Conservation (phyloP, 1,140 invertebrate species). For the Calycopis cecrops region DNA sequence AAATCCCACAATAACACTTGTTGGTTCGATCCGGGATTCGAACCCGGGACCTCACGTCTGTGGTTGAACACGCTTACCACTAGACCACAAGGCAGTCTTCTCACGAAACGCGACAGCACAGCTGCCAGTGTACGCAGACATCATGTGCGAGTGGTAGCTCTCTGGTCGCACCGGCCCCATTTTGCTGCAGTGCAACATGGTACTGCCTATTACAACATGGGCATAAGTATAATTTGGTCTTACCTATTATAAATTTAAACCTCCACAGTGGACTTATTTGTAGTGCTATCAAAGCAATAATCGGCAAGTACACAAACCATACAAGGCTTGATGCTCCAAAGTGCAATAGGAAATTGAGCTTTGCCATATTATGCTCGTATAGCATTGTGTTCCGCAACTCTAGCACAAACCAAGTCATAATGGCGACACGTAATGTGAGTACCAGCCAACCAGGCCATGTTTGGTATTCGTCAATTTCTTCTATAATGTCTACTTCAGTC, state of each 20-base stretch:
- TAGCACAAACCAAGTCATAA: slow-evolving; percentile 96
- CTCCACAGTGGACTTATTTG: slow-evolving; percentile 96
- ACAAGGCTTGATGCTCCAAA: slow-evolving; percentile 97
- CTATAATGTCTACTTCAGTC: slow-evolving; percentile 96
- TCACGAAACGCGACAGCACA: too few species aligned
- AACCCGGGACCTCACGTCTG: too few species aligned
- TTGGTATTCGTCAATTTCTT: slow-evolving; percentile 97
- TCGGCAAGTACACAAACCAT: slow-evolving; percentile 98
- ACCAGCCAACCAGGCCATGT: slow-evolving; percentile 97
- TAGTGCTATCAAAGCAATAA: slow-evolving; percentile 93
- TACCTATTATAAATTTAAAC: slow-evolving; percentile 94
- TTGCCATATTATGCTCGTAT: slow-evolving; percentile 93
- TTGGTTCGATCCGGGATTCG: too few species aligned
- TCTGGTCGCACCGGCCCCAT: too few species aligned
- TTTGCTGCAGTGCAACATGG: not conserved
- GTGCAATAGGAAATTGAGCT: slow-evolving; percentile 94
- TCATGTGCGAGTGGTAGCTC: too few species aligned
- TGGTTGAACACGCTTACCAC: too few species aligned
- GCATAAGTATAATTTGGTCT: slow-evolving; percentile 48
- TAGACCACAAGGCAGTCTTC: too few species aligned
- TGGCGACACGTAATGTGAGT: slow-evolving; percentile 87
- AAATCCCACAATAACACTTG: too few species aligned
- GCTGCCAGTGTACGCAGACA: too few species aligned
- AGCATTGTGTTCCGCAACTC: slow-evolving; percentile 94
- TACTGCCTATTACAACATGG: too few species aligned